phyloP scores from a whole-genome alignment of 2,797 vertebrate genomes.

The Urocyon cinereoargenteus region DNA sequence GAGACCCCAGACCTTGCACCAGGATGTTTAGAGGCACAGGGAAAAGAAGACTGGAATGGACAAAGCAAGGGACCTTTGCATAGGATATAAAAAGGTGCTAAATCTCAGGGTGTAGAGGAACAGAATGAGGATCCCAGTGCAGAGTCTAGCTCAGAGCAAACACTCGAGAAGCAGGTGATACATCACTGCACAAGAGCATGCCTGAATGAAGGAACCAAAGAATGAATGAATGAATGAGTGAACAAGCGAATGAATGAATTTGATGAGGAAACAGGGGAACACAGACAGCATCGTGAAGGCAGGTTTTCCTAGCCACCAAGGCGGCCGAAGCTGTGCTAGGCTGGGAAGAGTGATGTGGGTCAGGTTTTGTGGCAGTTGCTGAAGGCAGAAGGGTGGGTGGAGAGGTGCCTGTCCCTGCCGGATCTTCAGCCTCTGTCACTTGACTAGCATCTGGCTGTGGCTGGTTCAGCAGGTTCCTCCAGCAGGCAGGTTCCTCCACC shows the following conservation, averaged over 20 bases:
- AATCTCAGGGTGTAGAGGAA: background rate
- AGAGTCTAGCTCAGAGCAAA: background rate
- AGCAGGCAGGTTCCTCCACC: background rate
- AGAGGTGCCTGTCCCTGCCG: background rate
- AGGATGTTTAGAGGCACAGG: background rate
- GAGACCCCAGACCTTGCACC: background rate
- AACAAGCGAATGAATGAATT: background rate
- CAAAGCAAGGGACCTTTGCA: background rate
- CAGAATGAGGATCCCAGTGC: background rate
- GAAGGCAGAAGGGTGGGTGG: background rate
- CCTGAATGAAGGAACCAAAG: background rate
- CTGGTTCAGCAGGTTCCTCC: background rate
- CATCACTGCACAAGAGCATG: accelerated
- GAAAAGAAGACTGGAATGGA: background rate
- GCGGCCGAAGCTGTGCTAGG: background rate
- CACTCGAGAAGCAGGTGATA: too few species aligned
- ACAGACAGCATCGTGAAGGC: accelerated
- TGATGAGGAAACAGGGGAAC: background rate
- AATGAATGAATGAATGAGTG: background rate
- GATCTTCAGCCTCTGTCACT: background rate
- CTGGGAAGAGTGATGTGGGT: background rate
- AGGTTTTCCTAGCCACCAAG: background rate
- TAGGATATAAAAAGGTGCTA: background rate
- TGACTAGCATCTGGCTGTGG: background rate
- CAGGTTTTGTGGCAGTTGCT: background rate